Conservation (phyloP, 2,888 invertebrate genomes). For the Ornithoptera priamus region DNA sequence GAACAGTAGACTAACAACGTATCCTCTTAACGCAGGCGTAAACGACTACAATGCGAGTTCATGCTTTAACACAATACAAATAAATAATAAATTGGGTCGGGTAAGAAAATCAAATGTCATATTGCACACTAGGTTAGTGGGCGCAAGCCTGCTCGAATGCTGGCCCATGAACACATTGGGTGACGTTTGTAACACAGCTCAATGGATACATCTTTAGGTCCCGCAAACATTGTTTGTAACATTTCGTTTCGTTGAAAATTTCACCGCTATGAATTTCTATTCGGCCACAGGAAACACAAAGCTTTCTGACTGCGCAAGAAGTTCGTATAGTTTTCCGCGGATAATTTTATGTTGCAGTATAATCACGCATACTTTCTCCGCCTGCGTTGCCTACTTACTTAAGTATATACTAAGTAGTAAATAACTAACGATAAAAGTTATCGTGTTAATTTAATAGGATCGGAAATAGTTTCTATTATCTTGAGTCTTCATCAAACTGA, state of each 20-base stretch:
- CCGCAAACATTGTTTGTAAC: constrained; percentile 50
- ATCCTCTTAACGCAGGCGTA: constrained; percentile 73
- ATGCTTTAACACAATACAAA: constrained; percentile 49
- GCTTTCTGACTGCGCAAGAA: constrained; percentile 30
- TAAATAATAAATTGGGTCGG: constrained; percentile 56
- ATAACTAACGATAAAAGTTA: background rate
- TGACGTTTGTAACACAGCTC: background rate
- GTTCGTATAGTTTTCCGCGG: constrained; percentile 22
- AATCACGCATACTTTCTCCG: constrained; percentile 17
- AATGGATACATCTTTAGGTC: constrained; percentile 24
- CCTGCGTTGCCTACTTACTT: background rate
- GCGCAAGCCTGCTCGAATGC: constrained; percentile 60
- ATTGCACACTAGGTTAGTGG: constrained; percentile 73
- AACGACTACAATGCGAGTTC: constrained; percentile 52
- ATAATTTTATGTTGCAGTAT: constrained; percentile 29
- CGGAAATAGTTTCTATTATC: no score
- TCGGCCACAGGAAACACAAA: constrained; percentile 29
- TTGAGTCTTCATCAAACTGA: no score
- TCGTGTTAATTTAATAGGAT: background rate
- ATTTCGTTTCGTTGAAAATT: constrained; percentile 54
- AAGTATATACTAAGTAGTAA: no score
- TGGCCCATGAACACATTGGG: constrained; percentile 44
- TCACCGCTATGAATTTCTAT: constrained; percentile 38
- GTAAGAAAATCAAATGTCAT: constrained; percentile 40
- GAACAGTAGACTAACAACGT: constrained; percentile 76